Base-by-base conservation (phyloP, 2,888 invertebrate species). In the Cataglyphis albicans region DNA sequence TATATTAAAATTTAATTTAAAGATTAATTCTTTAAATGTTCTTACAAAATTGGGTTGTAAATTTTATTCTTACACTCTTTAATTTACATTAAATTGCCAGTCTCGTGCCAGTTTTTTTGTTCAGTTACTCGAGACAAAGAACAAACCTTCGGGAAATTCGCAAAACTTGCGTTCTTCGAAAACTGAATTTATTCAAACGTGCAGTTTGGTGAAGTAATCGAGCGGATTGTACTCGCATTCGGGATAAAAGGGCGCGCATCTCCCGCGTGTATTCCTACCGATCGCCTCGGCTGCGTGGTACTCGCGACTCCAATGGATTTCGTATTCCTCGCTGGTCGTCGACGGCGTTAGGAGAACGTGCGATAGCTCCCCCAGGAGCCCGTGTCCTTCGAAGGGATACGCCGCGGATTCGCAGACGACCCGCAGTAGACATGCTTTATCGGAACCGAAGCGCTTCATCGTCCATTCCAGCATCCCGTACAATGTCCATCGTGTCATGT, bases 281-380 rank as follows among this genome's bases (percentile, higher is more conserved):
- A 92, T 89, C 75, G 87, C 81, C 88, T 97, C 97, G 0, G 97
- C 97, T 0, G 96, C 96, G 67, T 96, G 96, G 92, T 97, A 97
- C 91, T 97, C 97, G 87, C 96, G 96, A 93, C 97, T 97, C 0
- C 96, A 95, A 91, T 96, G 96, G 81, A 96, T 95, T 4, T 96
- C 96, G 6, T 97, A 91, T 7, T 94, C 91, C 89, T 97, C 97
- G 29, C 94, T 94, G 0, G 97, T 97, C 18, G 96, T 95, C 21
- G 97, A 97, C 21, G 97, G 97, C 10, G 97, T 97, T 93, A 98
- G 96, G 92, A 97, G 94, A 89, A 97, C 96, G 95, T 97, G 97
- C 87, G 97, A 95, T 91, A 98, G 95, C 95, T 97, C 97, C 35
- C 97, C 97, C 84, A 97, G 95, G 91, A 98, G 95, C 9, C 97